Evolutionary conservation across 2,113 vertebrate species (phyloP).

Genomic region (Aegithalos caudatus): DNA sequence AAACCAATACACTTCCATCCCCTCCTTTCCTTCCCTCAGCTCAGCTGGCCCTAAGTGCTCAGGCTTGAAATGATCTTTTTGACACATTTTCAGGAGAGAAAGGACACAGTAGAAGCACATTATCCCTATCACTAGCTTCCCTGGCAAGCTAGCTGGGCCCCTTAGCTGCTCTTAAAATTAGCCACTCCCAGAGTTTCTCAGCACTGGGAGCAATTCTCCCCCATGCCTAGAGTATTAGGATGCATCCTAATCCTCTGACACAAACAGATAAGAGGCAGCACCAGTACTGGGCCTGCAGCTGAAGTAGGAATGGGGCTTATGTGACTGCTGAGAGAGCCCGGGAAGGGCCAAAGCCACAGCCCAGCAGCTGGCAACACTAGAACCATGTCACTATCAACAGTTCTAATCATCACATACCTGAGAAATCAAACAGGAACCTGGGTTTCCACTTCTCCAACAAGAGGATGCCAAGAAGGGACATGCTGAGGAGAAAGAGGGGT

Average conservation of each 20-base stretch:
- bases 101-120: neutral
- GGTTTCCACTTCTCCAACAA: slow-evolving; percentile 92
- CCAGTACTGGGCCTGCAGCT: neutral
- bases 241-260: neutral
- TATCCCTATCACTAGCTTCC: neutral
- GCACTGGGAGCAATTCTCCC: neutral
- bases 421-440: slow-evolving; percentile 76
- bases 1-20: neutral
- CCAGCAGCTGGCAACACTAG: neutral
- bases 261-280: neutral
- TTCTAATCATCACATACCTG: slow-evolving; percentile 70
- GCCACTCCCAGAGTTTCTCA: neutral
- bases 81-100: neutral
- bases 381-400: neutral
- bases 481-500: slow-evolving; percentile 87
- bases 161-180: neutral
- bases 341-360: neutral
- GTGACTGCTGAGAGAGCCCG: neutral
- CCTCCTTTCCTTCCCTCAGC: neutral
- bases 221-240: neutral
- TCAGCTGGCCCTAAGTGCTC: neutral
- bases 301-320: neutral
- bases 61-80: neutral
- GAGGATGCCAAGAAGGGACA: slow-evolving; percentile 85
- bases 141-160: neutral